Base-by-base conservation (phyloP, 2,113 vertebrate species). In the Saccopteryx leptura region DNA sequence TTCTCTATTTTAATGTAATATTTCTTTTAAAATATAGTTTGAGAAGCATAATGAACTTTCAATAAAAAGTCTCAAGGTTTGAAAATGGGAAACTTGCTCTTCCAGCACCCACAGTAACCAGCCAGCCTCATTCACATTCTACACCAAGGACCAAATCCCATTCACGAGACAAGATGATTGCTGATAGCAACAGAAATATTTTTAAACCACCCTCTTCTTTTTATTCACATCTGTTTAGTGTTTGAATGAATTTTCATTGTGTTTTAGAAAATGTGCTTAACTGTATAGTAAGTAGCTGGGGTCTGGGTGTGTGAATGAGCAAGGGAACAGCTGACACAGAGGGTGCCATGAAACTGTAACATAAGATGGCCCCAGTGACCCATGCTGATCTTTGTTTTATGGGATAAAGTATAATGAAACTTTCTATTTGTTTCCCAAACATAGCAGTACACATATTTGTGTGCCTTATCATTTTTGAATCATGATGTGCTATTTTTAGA, bases 181-280 rank as follows among this genome's bases (percentile, higher is more conserved):
- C 96, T 97, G 97, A 97, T 56, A 97, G 97, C 94, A 97, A 94
- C 91, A 97, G 94, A 98, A 98, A 89, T 93, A 80, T 89, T 98
- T 97, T 96, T 94, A 97, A 90, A 90, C 90, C 23, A 11, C 61
- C 79, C 95, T 78, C 72, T 93, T 92, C 82, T 96, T 66, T 93
- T 97, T 63, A 92, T 82, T 93, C 88, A 96, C 96, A 97, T 96
- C 95, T 98, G 88, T 96, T 97, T 52, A 1, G 52, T 71, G 33
- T 94, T 92, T 94, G 93, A 98, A 97, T 97, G 91, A 97, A 91
- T 79, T 96, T 97, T 96, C 4, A 9, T 97, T 97, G 98, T 98
- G 95, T 96, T 98, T 98, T 97, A 97, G 97, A 97, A 97, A 98
- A 97, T 88, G 9, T 31, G 52, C 86, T 92, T 93, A 96, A 92